Conservation (phyloP, 2,113 vertebrate genomes). For the Lota lota region DNA sequence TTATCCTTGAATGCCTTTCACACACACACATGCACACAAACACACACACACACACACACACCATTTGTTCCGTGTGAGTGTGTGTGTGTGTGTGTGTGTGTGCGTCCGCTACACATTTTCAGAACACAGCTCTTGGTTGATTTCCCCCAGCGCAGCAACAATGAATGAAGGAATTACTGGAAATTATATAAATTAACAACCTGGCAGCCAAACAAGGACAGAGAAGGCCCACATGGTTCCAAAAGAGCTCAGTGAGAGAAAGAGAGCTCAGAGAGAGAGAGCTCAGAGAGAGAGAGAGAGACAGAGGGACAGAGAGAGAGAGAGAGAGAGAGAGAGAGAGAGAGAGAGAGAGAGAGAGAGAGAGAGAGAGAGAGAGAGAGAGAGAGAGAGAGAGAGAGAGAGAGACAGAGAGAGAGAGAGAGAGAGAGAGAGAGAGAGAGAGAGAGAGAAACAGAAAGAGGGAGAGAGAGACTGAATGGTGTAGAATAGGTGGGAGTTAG, state of each 20-base stretch:
- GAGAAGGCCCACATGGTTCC: constrained; percentile 30
- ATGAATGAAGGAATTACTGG: constrained; percentile 37
- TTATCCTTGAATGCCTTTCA: too few species aligned
- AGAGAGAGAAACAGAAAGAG: background rate
- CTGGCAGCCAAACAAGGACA: constrained; percentile 23
- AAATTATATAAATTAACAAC: constrained; percentile 39
- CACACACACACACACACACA: too few species aligned
- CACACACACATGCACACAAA: too few species aligned
- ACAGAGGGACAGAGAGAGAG: background rate
- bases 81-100: constrained; percentile 5
- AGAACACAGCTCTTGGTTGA: constrained; percentile 23
- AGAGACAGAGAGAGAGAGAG: constrained; percentile 2
- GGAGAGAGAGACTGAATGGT: background rate
- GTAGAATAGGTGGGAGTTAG: background rate
- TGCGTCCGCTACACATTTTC: background rate
- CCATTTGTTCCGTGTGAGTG: background rate
- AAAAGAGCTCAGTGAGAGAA: constrained; percentile 5
- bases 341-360: background rate
- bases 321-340: background rate
- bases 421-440: background rate
- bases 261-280: constrained; percentile 5
- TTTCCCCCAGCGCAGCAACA: constrained; percentile 22
- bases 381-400: background rate
- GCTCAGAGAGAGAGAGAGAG: background rate
- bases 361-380: background rate